Base-by-base conservation (phyloP, 2,888 invertebrate species). In the Diachrysia chrysitis region DNA sequence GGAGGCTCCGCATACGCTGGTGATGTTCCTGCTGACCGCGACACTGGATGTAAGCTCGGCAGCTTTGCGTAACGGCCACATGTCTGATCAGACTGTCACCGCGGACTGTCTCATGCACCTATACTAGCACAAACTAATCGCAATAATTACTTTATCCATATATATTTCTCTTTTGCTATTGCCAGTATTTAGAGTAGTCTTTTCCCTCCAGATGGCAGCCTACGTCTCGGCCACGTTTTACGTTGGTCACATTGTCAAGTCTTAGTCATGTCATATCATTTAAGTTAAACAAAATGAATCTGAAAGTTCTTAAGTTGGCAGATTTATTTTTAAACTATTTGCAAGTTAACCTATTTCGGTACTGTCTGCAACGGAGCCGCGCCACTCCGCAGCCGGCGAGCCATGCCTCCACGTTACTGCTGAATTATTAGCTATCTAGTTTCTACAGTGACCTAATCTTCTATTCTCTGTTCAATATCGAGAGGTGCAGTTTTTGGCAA, bases 1-100 rank as follows among this genome's bases (percentile, higher is more conserved):
- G 17, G 46, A 6, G 35, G 53, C 5, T 67, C 64, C 37, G 10
- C 25, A 4, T 14, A 19, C 6, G 23, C 63, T 73, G 58, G 73
- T 58, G 59, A 64, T 67, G 60, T 73, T 76, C 57, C 25, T 70
- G 78, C 75, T 71, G 80, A 81, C 71, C 68, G 58, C 69, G 53
- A 61, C 67, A 53, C 19, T 54, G 54, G 69, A 63, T 64, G 54
- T 59, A 63, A 69, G 66, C 66, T 60, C 32, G 10, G 58, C 25
- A 57, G 60, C 56, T 66, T 62, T 55, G 54, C 65, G 69, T 69
- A 68, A 69, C 68, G 59, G 68, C 48, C 54, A 17, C 59, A 19
- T 35, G 63, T 70, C 54, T 53, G 64, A 60, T 66, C 37, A 64
- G 29, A 35, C 63, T n/a, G n/a, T n/a, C 59, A 58, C 76, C 56